Evolutionary conservation across 2,888 invertebrate species (phyloP).

Genomic region (Agrotis clavis): DNA sequence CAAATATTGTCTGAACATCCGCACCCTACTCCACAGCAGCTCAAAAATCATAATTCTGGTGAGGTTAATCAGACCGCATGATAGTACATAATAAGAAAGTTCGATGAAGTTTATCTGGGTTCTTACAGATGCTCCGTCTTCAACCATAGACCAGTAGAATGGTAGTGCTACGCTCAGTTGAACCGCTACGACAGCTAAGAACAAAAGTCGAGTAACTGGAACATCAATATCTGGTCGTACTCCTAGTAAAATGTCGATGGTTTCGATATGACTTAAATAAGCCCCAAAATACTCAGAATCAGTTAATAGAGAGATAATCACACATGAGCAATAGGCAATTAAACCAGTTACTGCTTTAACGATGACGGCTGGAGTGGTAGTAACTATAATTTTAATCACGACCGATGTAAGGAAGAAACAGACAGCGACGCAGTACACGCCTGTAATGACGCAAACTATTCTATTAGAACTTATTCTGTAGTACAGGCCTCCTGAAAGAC

Average conservation of each 20-base stretch:
- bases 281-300: not conserved
- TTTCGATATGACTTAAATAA: slow-evolving; percentile 2
- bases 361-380: accelerated
- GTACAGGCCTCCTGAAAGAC: slow-evolving; percentile 2
- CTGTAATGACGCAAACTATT: not conserved
- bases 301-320: not conserved
- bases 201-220: not conserved
- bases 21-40: slow-evolving; percentile 2
- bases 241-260: not conserved
- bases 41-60: slow-evolving; percentile 14
- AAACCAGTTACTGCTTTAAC: not conserved
- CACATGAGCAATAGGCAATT: not conserved
- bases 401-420: not conserved
- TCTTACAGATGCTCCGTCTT: too few species aligned
- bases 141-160: not conserved
- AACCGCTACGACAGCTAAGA: not conserved
- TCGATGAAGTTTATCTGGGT: not conserved
- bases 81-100: not conserved
- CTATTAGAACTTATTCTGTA: slow-evolving; percentile 4
- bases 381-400: not conserved
- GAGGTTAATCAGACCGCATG: not conserved
- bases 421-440: slow-evolving; percentile 1
- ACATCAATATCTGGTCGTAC: not conserved
- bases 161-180: not conserved
- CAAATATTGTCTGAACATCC: slow-evolving; percentile 1